These are phyloP conservation scores for Clarias macrocephalus DNA, from an alignment of 2,113 vertebrate species.

Conservation along the genomic window DNA sequence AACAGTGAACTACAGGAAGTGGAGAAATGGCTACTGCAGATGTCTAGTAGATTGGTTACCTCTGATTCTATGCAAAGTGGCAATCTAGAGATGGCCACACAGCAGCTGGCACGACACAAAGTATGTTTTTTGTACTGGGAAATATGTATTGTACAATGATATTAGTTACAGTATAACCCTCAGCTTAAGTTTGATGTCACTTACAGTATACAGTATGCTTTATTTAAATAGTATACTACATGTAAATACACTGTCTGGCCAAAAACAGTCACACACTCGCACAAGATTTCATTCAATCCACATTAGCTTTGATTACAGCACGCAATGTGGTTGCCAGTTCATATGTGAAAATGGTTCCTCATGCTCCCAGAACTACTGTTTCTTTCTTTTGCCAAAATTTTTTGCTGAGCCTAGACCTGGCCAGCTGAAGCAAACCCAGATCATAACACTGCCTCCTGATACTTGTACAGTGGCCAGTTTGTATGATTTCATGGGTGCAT, in stretches of 20 bases:
- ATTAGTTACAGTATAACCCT: background rate
- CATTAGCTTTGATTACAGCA: no score
- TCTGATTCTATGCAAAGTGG: slow-evolving; percentile 82
- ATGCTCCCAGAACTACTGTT: no score
- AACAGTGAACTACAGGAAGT: slow-evolving; percentile 89
- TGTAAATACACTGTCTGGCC: background rate
- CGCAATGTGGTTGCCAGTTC: no score
- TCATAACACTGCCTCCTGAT: no score
- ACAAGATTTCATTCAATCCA: no score
- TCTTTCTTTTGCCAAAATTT: no score
- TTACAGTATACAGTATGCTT: background rate
- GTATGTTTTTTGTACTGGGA: slow-evolving; percentile 60
- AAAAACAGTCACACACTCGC: no score
- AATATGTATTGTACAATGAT: background rate
- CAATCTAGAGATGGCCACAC: slow-evolving; percentile 86
- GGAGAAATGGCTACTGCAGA: slow-evolving; percentile 95
- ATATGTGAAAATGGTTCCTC: no score
- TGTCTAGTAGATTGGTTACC: slow-evolving; percentile 89
- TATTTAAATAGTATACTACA: background rate
- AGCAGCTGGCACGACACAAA: slow-evolving; percentile 94
- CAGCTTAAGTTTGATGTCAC: background rate
- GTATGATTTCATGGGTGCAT: no score
- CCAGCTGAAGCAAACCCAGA: no score
- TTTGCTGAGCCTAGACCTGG: no score
- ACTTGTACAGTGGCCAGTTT: no score